These are phyloP conservation scores for Nansenia antarctica DNA, from an alignment of 2,113 vertebrate species.

Conservation along the genomic window DNA sequence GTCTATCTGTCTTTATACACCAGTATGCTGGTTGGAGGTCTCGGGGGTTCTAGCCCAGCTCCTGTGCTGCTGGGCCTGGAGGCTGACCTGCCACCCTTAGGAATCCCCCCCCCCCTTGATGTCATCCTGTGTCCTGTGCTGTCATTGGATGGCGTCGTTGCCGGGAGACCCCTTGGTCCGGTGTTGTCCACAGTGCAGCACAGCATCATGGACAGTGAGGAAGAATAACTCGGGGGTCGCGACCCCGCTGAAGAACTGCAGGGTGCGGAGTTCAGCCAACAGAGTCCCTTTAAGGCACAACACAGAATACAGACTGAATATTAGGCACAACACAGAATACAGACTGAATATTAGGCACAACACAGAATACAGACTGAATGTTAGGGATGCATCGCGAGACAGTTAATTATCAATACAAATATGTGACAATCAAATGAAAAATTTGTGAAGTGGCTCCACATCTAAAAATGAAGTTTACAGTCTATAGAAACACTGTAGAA, in stretches of 20 bases:
- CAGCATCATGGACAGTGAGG: slow-evolving; percentile 88
- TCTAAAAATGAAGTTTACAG: no score
- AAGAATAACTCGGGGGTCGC: slow-evolving; percentile 79
- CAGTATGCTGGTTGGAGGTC: neutral
- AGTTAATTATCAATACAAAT: no score
- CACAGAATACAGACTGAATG: no score
- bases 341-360: no score
- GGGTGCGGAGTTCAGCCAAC: slow-evolving; percentile 76
- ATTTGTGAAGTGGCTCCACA: no score
- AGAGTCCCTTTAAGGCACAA: slow-evolving; percentile 77
- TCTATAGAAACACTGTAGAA: no score
- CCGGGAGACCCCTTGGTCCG: neutral
- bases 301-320: no score
- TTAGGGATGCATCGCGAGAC: no score
- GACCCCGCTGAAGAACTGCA: slow-evolving; percentile 83
- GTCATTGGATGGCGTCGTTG: neutral
- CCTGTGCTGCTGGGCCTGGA: neutral
- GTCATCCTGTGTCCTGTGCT: neutral
- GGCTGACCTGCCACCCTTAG: neutral
- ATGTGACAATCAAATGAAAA: no score
- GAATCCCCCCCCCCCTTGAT: neutral
- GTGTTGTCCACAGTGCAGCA: slow-evolving; percentile 78
- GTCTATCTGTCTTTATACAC: no score
- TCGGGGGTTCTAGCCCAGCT: neutral
- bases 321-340: no score